Evolutionary conservation across 2,888 invertebrate species (phyloP).

Genomic region (Lutraria lutraria): DNA sequence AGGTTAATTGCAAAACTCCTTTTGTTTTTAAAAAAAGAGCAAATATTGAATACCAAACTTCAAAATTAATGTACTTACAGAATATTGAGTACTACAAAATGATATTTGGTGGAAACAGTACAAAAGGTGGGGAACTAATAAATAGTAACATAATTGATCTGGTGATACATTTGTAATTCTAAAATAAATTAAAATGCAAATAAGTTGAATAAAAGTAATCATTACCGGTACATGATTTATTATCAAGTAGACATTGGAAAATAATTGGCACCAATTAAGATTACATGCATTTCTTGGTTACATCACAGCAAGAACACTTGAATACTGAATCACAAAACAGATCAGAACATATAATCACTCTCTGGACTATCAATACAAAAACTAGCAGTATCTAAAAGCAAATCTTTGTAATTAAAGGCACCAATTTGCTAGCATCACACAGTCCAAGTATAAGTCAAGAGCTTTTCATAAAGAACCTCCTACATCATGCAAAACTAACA

Average conservation of each 20-base stretch:
- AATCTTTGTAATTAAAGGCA: background rate
- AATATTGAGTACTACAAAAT: too few relatives aligned
- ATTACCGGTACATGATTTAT: background rate
- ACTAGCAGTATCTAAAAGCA: background rate
- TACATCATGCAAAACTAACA: background rate
- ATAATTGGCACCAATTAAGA: background rate
- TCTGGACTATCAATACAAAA: background rate
- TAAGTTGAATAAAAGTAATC: conserved; percentile 4
- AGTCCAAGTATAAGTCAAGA: too few relatives aligned
- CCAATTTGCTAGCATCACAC: background rate
- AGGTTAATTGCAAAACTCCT: too few relatives aligned
- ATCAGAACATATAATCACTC: background rate
- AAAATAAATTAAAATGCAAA: background rate
- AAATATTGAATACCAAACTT: too few relatives aligned
- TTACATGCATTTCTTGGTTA: background rate
- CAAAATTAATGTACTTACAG: too few relatives aligned
- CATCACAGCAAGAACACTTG: background rate
- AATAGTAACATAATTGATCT: background rate
- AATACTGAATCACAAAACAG: background rate
- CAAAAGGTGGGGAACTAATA: background rate
- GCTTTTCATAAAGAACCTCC: background rate
- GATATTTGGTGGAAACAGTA: background rate
- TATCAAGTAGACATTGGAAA: background rate
- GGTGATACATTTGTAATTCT: background rate
- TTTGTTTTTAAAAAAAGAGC: too few relatives aligned